Evolutionary conservation across 2,888 invertebrate species (phyloP), one percentile per base, ranked within the genome.

Genomic region (Amblyteles armatorius): DNA sequence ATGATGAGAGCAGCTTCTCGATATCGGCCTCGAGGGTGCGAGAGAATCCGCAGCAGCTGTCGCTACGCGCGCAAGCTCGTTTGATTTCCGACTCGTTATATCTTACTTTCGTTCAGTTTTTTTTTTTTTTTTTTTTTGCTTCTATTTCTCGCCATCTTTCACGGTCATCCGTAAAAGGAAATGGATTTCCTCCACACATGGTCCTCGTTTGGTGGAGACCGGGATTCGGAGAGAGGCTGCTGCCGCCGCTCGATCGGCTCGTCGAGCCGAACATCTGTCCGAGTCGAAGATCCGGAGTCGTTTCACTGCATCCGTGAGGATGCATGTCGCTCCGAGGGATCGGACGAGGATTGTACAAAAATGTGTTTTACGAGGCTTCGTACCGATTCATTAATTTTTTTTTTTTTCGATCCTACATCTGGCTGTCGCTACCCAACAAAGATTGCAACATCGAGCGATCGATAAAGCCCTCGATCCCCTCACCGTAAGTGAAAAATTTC

Each of bases 111-210:
- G 44, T 48, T 88, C 74, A 88, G 90, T 89, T 88, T 87, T 82
- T 65, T 57, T 76, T n/a, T 78, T 79, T 63, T 74, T 82, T 29
- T 79, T 73, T 76, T 73, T 7, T 26, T 50, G 19, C 63, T 63
- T 63, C 50, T 65, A 55, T 52, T 78, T 74, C 78, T 65, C 65
- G 57, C 48, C 85, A 68, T 82, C 71, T 77, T 85, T 83, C 85
- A 85, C 82, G 85, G 82, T 85, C 82, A 67, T 73, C 84, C 88
- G 89, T 88, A 88, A 92, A 92, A 93, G 93, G 93, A 93, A 93
- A 93, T 92, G 92, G 88, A 92, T 93, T 93, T 93, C 93, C 93
- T 93, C 91, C 90, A 91, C 93, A 93, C 92, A 91, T 93, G 93
- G 89, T 92, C 86, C 92, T 91, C 91, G 91, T 92, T 92, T 92